Percentiles rank a stretch among this genome's conserved stretches.
phyloP scores from a whole-genome alignment of 2,113 vertebrate genomes.

The Megaceryle torquata region DNA sequence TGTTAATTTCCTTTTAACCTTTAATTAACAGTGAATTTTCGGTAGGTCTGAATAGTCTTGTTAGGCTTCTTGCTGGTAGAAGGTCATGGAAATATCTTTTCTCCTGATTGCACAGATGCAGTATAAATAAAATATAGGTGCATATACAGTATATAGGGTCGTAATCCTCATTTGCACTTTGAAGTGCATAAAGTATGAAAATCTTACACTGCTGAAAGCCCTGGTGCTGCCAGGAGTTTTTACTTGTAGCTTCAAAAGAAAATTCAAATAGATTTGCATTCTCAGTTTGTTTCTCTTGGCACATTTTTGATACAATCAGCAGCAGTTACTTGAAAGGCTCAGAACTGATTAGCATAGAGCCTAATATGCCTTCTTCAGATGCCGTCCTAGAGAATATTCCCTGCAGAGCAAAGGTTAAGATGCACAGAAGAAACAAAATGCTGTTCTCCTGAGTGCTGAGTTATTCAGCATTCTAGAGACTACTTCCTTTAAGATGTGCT shows the following conservation, averaged over 20 bases:
- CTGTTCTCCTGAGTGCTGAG: not conserved
- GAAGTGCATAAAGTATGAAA: slow-evolving; percentile 44
- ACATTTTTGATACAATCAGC: slow-evolving; percentile 66
- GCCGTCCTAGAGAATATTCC: slow-evolving; percentile 50
- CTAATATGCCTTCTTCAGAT: slow-evolving; percentile 57
- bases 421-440: slow-evolving; percentile 43
- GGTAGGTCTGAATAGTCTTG: slow-evolving; percentile 54
- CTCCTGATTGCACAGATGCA: slow-evolving; percentile 44
- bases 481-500: not conserved
- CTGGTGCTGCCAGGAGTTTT: slow-evolving; percentile 38
- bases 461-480: slow-evolving; percentile 38
- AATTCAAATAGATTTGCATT: slow-evolving; percentile 60
- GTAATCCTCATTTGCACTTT: slow-evolving; percentile 42
- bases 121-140: slow-evolving; percentile 67
- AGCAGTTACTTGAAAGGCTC: slow-evolving; percentile 63
- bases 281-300: slow-evolving; percentile 65
- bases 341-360: slow-evolving; percentile 66
- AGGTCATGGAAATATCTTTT: slow-evolving; percentile 65
- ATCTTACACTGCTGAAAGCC: slow-evolving; percentile 37
- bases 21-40: slow-evolving; percentile 77
- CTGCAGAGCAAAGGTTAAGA: slow-evolving; percentile 55
- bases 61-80: slow-evolving; percentile 66
- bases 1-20: slow-evolving; percentile 75
- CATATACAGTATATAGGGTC: slow-evolving; percentile 35
- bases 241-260: slow-evolving; percentile 64